A percentile compares a stretch with the other conserved stretches of the same genome.
These are phyloP conservation scores for Argynnis bischoffii DNA, from an alignment of 2,888 invertebrate species.

Conservation along the genomic window DNA sequence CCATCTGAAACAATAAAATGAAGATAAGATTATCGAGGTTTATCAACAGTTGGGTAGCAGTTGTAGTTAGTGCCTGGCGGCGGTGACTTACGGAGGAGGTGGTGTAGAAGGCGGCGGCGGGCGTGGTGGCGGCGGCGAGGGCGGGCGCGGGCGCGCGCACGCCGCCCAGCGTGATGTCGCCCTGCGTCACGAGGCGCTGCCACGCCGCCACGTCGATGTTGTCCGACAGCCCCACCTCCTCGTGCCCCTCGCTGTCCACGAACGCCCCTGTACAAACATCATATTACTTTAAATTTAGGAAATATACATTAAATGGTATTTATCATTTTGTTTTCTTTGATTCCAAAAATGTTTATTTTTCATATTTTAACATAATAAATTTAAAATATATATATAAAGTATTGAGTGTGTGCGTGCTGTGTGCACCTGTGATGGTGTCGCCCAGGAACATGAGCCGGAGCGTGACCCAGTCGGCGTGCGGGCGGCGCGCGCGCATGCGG, in stretches of 20 bases:
- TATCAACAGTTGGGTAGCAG: too few relatives aligned
- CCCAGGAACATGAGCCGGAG: constrained; percentile 44
- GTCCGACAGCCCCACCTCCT: constrained; percentile 74
- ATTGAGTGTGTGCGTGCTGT: not conserved
- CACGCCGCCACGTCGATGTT: constrained; percentile 76
- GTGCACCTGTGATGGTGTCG: constrained; percentile 45
- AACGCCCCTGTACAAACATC: constrained; percentile 56
- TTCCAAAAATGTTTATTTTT: too few relatives aligned
- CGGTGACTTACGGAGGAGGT: constrained; percentile 17
- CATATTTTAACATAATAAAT: too few relatives aligned
- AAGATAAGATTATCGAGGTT: not conserved
- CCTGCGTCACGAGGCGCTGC: constrained; percentile 72
- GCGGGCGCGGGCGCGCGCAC: constrained; percentile 42
- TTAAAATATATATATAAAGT: not conserved
- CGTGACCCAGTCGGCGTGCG: constrained; percentile 51
- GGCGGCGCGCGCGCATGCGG: constrained; percentile 57
- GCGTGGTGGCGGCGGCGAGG: constrained; percentile 37
- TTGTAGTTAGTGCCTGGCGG: too few relatives aligned
- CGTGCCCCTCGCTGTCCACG: constrained; percentile 77
- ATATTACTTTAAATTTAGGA: not conserved
- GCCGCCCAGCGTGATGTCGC: constrained; percentile 70
- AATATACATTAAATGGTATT: too few relatives aligned
- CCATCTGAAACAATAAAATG: constrained; percentile 47
- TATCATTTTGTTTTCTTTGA: too few relatives aligned
- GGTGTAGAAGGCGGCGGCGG: constrained; percentile 23